phyloP scores from a whole-genome alignment of 64 coral and sea anemone species.

The Montipora sp. region DNA sequence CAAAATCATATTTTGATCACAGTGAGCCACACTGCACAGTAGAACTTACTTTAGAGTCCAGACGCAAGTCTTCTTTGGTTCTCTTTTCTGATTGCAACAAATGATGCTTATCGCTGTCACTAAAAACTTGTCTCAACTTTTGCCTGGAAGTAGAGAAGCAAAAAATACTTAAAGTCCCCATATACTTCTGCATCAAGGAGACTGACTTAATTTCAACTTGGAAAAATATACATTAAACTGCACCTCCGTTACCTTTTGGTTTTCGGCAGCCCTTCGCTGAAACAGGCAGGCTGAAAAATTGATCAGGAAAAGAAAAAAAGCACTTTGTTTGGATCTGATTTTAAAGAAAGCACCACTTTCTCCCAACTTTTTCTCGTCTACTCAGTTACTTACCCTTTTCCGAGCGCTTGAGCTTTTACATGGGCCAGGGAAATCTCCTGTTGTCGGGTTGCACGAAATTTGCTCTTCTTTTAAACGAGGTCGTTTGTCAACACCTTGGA shows the following conservation, averaged over 20 bases:
- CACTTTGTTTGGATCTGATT: background rate
- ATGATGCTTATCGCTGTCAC: background rate
- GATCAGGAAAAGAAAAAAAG: background rate
- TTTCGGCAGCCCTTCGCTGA: slow-evolving; percentile 5
- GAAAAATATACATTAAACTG: background rate
- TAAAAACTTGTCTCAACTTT: background rate
- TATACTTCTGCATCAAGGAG: background rate
- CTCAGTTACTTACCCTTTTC: slow-evolving; percentile 14
- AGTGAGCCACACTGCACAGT: background rate
- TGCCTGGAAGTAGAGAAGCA: background rate
- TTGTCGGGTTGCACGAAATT: background rate
- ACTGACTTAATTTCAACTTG: background rate
- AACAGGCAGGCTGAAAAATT: background rate
- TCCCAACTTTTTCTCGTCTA: background rate
- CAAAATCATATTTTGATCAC: too few species aligned
- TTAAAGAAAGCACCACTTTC: background rate
- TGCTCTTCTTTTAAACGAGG: background rate
- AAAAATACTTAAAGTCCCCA: background rate
- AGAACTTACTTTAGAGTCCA: slow-evolving; percentile 14
- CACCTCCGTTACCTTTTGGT: background rate
- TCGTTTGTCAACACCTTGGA: background rate
- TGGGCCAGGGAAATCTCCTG: background rate
- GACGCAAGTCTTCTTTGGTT: background rate
- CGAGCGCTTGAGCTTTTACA: background rate
- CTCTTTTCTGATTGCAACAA: background rate